Evolutionary conservation across 2,797 vertebrate genomes (phyloP).

Genomic region (Gymnothorax javanicus): DNA sequence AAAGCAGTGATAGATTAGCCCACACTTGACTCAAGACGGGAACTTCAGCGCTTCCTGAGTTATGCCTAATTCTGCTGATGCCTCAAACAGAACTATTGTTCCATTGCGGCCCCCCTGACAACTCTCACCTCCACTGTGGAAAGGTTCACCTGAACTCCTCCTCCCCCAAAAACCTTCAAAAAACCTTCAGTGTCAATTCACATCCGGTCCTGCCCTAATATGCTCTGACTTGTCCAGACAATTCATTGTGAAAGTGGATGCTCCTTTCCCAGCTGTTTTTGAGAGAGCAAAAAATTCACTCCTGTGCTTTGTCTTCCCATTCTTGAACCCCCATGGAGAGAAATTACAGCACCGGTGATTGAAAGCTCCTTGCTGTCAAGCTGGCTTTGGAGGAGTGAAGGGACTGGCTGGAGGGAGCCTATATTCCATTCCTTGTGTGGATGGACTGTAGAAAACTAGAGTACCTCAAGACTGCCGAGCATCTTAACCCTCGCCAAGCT

Average conservation of each 20-base stretch:
- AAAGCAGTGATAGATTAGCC: background rate
- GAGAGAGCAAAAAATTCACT: background rate
- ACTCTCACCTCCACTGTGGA: background rate
- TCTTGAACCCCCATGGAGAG: background rate
- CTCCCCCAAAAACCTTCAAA: background rate
- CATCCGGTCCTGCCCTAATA: background rate
- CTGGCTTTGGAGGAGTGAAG: background rate
- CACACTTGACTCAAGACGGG: background rate
- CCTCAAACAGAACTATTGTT: background rate
- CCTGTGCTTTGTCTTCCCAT: background rate
- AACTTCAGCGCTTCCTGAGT: background rate
- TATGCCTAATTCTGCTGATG: background rate
- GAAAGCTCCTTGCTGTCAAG: background rate
- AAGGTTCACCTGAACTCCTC: background rate
- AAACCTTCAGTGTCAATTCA: background rate
- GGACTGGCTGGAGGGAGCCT: background rate
- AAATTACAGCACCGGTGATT: background rate
- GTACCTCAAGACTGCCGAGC: background rate
- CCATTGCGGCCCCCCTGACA: background rate
- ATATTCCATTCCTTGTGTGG: background rate
- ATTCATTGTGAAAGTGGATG: too few relatives aligned
- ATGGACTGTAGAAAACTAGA: background rate
- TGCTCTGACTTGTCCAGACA: background rate
- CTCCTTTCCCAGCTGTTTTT: background rate
- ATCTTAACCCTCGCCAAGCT: background rate